Evolutionary conservation across 1,140 invertebrate species (phyloP), one percentile per base, ranked within the genome.

Genomic region (Papilio polyxenes): DNA sequence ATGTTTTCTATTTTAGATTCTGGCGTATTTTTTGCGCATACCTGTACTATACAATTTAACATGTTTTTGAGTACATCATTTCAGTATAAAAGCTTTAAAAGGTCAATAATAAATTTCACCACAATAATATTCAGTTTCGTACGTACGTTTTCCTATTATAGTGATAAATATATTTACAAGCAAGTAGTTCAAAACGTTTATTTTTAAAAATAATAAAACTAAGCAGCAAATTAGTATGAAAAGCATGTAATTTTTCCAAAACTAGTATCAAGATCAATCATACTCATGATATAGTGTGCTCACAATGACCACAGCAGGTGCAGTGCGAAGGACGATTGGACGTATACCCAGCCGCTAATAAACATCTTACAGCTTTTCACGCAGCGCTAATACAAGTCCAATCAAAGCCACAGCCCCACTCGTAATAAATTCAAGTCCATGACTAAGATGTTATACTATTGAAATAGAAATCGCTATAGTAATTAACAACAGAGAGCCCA

Each of bases 281-380:
- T 53, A 48, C 23, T 31, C 23, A 31, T 31, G 23, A 0, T 86
- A 75, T 80, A 84, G 53, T 76, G 53, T 76, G 69, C 48, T 84
- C 82, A 87, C 86, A 87, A 20, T 59, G 84, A 89, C 84, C 85
- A 76, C 87, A 86, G 90, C 90, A 91, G 88, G 89, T 91, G 89
- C 89, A 82, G 81, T 81, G 82, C 83, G 56, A 59, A 59, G 56
- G 56, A 59, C 56, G 17, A 86, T 84, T 37, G 84, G 83, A 85
- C 87, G 84, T 83, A 82, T 76, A 69, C 82, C 81, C 75, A 81
- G 81, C 81, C 86, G 78, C 82, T 86, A 83, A 87, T 88, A 88
- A 88, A 81, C 81, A 82, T 82, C 65, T 80, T 81, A 80, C 77
- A 84, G 72, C 82, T 83, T 80, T 59, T 76, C 78, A 82, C 75